Conservation (phyloP, 1,140 invertebrate genomes). For the Arctopsyche grandis region DNA sequence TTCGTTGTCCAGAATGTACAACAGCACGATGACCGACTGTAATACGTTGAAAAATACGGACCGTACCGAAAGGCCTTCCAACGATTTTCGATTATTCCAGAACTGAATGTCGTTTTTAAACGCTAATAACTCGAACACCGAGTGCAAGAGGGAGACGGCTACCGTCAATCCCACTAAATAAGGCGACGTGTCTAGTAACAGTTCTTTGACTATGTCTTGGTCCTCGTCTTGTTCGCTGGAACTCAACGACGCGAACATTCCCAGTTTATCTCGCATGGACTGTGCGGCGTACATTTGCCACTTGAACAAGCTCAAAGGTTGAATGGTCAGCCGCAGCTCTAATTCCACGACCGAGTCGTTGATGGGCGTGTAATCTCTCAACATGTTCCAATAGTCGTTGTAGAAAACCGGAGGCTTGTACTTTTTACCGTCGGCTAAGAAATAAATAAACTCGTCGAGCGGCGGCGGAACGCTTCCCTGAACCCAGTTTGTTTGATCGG, state of each 20-base stretch:
- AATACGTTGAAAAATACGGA: conserved; percentile 99
- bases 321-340: conserved; percentile 84
- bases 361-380: conserved; percentile 94
- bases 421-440: conserved; percentile 80
- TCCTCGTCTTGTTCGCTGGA: conserved; percentile 85
- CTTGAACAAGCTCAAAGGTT: conserved; percentile 94
- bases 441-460: conserved; percentile 93
- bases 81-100: conserved; percentile 96
- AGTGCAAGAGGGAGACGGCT: conserved; percentile 94
- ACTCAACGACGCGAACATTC: conserved; percentile 71
- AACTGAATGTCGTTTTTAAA: conserved; percentile 99
- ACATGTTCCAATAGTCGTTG: conserved; percentile 99
- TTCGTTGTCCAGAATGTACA: conserved; percentile 98
- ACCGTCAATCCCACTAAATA: conserved; percentile 94
- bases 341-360: conserved; percentile 84
- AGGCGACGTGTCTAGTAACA: conserved; percentile 96
- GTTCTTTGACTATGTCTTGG: conserved; percentile 97
- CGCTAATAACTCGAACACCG: conserved; percentile 97
- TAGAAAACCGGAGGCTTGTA: conserved; percentile 96
- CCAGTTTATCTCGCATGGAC: conserved; percentile 85
- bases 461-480: conserved; percentile 89
- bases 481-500: conserved; percentile 95
- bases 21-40: conserved; percentile 92
- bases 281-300: conserved; percentile 99
- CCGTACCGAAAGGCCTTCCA: conserved; percentile 96